A percentile compares a stretch with the other conserved stretches of the same genome.
phyloP scores from a whole-genome alignment of 1,140 invertebrate species.

The Reticulitermes speratus region DNA sequence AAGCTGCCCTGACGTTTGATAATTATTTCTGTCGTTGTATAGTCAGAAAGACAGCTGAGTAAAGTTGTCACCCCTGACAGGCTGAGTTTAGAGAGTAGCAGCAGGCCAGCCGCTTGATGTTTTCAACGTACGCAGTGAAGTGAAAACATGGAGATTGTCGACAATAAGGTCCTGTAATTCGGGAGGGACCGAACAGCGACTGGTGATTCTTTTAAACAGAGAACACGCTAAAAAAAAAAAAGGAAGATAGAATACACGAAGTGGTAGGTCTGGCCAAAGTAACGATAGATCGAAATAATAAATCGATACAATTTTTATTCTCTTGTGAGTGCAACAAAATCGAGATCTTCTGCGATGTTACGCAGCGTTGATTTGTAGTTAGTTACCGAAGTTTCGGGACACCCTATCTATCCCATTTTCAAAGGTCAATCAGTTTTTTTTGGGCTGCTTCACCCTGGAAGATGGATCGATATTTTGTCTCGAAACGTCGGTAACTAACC shows the following conservation, averaged over 20 bases:
- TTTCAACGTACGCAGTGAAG: not conserved
- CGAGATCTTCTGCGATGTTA: too few relatives aligned
- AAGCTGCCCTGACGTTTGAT: not conserved
- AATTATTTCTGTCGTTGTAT: not conserved
- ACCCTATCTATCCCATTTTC: too few relatives aligned
- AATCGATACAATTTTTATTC: not conserved
- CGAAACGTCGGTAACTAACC: too few relatives aligned
- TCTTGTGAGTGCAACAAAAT: too few relatives aligned
- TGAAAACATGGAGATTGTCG: not conserved
- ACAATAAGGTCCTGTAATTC: not conserved
- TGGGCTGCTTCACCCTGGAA: too few relatives aligned
- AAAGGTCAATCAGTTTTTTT: too few relatives aligned
- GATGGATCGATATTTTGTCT: too few relatives aligned
- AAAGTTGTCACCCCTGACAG: not conserved
- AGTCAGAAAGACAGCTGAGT: not conserved
- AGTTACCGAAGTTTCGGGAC: too few relatives aligned
- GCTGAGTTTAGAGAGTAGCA: not conserved
- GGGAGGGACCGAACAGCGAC: not conserved
- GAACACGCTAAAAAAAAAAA: not conserved
- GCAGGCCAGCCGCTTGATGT: not conserved
- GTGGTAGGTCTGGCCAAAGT: not conserved
- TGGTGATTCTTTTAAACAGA: not conserved
- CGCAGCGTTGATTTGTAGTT: too few relatives aligned
- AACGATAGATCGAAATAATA: not conserved
- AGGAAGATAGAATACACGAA: not conserved